phyloP scores from a whole-genome alignment of 2,113 vertebrate genomes.

The Cephalopterus ornatus region DNA sequence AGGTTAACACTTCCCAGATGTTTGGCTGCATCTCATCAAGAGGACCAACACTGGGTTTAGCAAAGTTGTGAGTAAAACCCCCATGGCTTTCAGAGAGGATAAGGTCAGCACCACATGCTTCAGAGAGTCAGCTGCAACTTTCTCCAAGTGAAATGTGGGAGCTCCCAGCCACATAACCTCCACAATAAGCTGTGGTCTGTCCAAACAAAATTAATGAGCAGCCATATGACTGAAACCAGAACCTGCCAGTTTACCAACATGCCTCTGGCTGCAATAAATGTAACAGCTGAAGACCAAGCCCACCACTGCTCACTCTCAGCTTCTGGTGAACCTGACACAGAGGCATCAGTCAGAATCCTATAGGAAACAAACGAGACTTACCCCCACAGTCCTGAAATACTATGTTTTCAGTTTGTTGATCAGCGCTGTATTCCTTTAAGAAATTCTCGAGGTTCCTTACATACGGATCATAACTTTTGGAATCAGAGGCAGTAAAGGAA shows the following conservation, averaged over 20 bases:
- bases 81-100: neutral
- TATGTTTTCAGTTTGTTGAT: constrained; percentile 35
- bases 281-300: neutral
- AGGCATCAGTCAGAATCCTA: neutral
- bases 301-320: neutral
- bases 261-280: neutral
- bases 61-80: neutral
- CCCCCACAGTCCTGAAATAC: constrained; percentile 83
- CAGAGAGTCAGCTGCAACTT: neutral
- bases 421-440: constrained; percentile 66
- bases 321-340: neutral
- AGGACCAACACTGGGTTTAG: neutral
- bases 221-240: neutral
- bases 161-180: neutral
- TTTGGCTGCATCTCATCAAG: neutral
- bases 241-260: neutral
- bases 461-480: constrained; percentile 51
- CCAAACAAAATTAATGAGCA: neutral
- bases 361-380: constrained; percentile 8
- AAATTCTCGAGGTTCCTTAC: constrained; percentile 60
- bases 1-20: neutral
- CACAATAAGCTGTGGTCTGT: neutral
- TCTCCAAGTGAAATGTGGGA: neutral
- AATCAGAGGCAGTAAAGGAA: constrained; percentile 55
- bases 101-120: neutral